Evolutionary conservation across 2,888 invertebrate species (phyloP), one percentile per base, ranked within the genome.

Genomic region (Muschampia plurimacula): DNA sequence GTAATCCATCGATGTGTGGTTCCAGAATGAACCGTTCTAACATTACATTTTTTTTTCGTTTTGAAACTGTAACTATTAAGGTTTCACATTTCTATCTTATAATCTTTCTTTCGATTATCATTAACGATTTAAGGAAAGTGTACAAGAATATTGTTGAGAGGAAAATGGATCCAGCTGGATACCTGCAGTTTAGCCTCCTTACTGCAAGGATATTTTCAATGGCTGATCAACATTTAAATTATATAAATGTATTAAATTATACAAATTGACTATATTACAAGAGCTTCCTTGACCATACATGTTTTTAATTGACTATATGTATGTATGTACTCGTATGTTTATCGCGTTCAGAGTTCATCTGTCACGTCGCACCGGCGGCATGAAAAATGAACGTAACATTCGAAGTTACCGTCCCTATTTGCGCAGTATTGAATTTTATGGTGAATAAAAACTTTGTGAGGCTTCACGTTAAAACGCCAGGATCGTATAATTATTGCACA

Each of bases 341-440:
- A 41, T 7, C 9, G 41, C 41, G 41, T 41, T 41, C 41, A 41
- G 6, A 41, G 41, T 41, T 41, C 1, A 9, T 7, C 9, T 9
- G 41, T 41, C 41, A 1, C 41, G 1, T 41, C 41, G 41, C 9
- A 41, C 41, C 41, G 12, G 12, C 2, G 12, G 44, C 12, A 46
- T 46, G 12, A 9, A 46, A 10, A 46, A 46, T 46, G 10, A 10
- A 46, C 44, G 22, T 22, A 32, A 59, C 59, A 32, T 32, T 36
- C 13, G 32, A 59, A 32, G 59, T 59, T 32, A 13, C 13, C 32
- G 32, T 32, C 59, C 59, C 13, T 28, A 60, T n/a, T 57, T 39
- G 62, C 39, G 62, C 62, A 62, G 32, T 62, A 39, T 39, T 32
- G 8, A 39, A 39, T 62, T 62, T 62, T 62, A 39, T 39, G 39